Base-by-base conservation (phyloP, 2,113 vertebrate genomes). In the Oenanthe oenanthe region DNA sequence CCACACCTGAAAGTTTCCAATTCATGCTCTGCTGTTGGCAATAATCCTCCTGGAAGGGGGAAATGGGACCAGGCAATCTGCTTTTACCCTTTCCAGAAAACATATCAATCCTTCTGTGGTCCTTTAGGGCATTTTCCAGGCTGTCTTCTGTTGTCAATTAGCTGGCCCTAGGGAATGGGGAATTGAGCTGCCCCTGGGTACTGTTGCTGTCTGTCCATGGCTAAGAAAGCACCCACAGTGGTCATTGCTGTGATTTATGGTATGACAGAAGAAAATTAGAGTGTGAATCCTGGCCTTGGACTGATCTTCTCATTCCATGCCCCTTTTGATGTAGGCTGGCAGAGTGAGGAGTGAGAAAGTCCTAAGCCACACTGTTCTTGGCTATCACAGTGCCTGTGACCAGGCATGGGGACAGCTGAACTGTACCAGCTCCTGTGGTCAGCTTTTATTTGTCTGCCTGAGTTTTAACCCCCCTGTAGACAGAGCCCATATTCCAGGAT, bases 401-500 rank as follows among this genome's bases (percentile, higher is more conserved):
- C 28, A 47, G 63, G 25, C 9, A 4, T 17, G 48, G 45, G 26
- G 48, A 50, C 29, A 86, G 22, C 25, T 4, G 9, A 45, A 20
- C 58, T 67, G 13, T 2, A 45, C 72, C 40, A 67, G 22, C 13
- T 56, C 54, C 15, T 56, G 14, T 4, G 18, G 60, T 54, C 50
- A 12, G 22, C 29, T 51, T 90, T 18, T 16, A 26, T 56, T 79
- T 77, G 63, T 75, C 75, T 93, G 91, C 56, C 56, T 92, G 63
- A 47, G 50, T 63, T 90, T 70, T 76, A 58, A 86, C 75, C 38
- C 56, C 21, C 9, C 19, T 42, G 68, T 43, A 75, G 63, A 67
- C 77, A 92, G 60, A 48, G 14, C n/a, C 87, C 10, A 9, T 85
- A 62, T 79, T 95, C 83, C 70, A 84, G 29, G 70, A 81, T 95